Base-by-base conservation (phyloP, 2,797 vertebrate genomes). In the Protonibea diacanthus region DNA sequence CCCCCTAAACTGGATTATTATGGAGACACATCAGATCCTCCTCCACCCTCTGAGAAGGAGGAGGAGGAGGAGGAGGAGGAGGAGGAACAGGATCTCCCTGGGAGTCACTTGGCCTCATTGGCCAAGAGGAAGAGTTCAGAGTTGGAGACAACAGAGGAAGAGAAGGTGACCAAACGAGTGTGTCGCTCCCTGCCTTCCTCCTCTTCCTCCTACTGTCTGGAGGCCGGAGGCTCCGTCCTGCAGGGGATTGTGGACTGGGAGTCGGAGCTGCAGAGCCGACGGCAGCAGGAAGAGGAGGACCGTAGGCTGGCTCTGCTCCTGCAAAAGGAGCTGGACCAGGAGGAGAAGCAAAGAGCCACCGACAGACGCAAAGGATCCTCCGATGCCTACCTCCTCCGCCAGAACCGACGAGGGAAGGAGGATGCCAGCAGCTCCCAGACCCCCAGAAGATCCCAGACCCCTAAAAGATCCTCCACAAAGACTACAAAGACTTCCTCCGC, bases 251-350 rank as follows among this genome's bases (percentile, higher is more conserved):
- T 81, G 12, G 80, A 93, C 52, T 89, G 94, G 80, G 87, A 98
- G 90, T 88, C 79, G 47, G 84, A 93, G 56, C 79, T 96, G 27
- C 93, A 88, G 76, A 92, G 92, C 20, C 95, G 94, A 40, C 91
- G 18, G 62, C 91, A 83, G 62, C 98, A 99, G 88, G 97, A 99
- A 90, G 95, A 98, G 72, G 94, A 97, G 76, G 98, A 99, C 84
- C 89, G 95, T n/a, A 87, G 86, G 3, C 47, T 99, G 59, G 98
- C 98, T 5, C 82, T 96, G 71, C 88, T 95, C 27, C 94, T 99
- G 20, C 97, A 99, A 70, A 96, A 88, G 68, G 90, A 97, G 77
- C 87, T 96, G 4, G 66, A 99, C 82, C 92, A 91, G 59, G 96
- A 98, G 74, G 92, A 91, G 25, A 82, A 9, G 11, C 21, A 3